These are phyloP conservation scores for Sebastes steindachneri DNA, from an alignment of 2,797 vertebrate genomes.

Conservation along the genomic window DNA sequence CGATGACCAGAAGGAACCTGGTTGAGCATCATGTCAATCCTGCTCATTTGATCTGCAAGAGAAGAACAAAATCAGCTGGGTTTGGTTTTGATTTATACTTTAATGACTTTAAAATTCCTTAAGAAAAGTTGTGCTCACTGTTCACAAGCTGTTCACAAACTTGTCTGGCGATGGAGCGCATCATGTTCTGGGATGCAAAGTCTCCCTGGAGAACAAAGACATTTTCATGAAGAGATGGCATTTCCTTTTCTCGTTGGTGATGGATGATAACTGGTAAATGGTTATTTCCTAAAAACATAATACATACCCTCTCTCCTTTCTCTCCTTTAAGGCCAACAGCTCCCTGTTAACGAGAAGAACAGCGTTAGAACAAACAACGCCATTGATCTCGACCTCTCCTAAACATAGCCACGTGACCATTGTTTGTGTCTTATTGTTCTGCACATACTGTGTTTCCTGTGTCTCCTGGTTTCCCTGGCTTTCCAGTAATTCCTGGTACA, in stretches of 20 bases:
- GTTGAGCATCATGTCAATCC: constrained; percentile 95
- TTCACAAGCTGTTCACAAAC: constrained; percentile 98
- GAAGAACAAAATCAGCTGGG: background rate
- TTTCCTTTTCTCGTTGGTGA: background rate
- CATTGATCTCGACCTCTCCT: background rate
- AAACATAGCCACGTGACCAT: background rate
- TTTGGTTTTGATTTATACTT: background rate
- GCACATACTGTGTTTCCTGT: constrained; percentile 89
- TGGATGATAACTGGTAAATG: background rate
- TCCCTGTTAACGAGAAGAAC: constrained; percentile 84
- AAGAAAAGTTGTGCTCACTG: constrained; percentile 81
- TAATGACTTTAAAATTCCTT: background rate
- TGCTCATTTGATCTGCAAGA: constrained; percentile 92
- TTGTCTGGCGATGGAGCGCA: constrained; percentile 99
- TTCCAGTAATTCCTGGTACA: constrained; percentile 91
- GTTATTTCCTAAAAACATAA: background rate
- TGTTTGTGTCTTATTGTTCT: background rate
- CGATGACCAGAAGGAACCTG: constrained; percentile 97
- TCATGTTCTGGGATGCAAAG: constrained; percentile 96
- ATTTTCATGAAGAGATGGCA: constrained; percentile 7
- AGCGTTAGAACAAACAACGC: constrained; percentile 7
- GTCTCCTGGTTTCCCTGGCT: constrained; percentile 93
- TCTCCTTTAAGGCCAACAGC: constrained; percentile 92
- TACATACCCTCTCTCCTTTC: constrained; percentile 94
- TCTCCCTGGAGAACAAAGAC: constrained; percentile 88